Percentiles rank a stretch among this genome's conserved stretches.
Conservation (phyloP, 2,113 vertebrate species). For the Prionailurus bengalensis region DNA sequence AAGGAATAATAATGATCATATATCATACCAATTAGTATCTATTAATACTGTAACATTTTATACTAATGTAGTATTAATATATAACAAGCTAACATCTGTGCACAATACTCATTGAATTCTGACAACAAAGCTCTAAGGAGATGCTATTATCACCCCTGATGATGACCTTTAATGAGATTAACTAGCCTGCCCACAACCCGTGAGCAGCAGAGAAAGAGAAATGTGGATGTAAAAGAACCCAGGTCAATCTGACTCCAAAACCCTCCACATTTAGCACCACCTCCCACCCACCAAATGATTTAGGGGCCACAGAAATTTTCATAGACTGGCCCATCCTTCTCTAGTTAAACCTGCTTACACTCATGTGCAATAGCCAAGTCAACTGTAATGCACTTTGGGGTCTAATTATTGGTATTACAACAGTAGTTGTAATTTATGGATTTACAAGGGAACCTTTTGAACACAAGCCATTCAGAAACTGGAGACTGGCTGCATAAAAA, state of each 20-base stretch:
- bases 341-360: background rate
- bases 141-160: background rate
- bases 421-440: background rate
- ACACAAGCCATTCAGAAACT: background rate
- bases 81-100: background rate
- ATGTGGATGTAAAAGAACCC: background rate
- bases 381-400: background rate
- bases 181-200: background rate
- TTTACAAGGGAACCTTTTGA: background rate
- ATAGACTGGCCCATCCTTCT: background rate
- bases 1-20: slow-evolving; percentile 4
- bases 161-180: background rate
- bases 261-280: background rate
- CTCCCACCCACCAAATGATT: background rate
- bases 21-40: background rate
- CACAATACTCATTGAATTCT: background rate
- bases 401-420: background rate
- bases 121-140: background rate
- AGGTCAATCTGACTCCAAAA: background rate
- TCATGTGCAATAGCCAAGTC: background rate
- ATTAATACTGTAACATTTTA: background rate
- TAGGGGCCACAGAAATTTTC: background rate
- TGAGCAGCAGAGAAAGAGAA: background rate
- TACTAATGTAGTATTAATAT: background rate
- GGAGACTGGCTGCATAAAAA: background rate